Conservation (phyloP, 2,113 vertebrate genomes). For the Calypte anna region DNA sequence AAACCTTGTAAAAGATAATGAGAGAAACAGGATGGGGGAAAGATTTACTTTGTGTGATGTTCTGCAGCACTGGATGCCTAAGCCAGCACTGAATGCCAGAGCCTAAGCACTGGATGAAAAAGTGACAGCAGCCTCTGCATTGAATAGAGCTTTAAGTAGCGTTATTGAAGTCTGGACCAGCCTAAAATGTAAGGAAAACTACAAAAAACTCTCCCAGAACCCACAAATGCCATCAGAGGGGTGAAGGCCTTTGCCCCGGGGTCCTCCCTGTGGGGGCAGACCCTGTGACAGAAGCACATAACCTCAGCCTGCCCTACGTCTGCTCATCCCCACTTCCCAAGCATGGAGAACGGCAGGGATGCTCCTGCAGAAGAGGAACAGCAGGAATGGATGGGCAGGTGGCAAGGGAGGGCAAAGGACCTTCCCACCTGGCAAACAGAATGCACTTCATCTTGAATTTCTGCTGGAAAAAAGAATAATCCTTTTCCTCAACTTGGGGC, state of each 20-base stretch:
- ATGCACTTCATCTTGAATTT: neutral
- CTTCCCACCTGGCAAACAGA: neutral
- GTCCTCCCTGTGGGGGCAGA: neutral
- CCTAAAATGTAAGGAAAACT: neutral
- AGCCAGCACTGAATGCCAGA: neutral
- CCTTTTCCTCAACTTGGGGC: neutral
- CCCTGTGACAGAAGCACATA: neutral
- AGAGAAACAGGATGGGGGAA: neutral
- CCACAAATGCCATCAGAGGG: neutral
- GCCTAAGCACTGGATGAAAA: neutral
- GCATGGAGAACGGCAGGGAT: neutral
- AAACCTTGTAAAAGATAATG: neutral
- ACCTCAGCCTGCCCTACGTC: fast-evolving
- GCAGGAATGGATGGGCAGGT: neutral
- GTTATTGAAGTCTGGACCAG: neutral
- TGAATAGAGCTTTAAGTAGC: neutral
- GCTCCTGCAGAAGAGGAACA: neutral
- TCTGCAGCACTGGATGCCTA: neutral
- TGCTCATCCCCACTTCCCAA: neutral
- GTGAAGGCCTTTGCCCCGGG: neutral
- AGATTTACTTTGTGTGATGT: neutral
- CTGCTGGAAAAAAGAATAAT: neutral
- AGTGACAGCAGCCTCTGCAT: fast-evolving
- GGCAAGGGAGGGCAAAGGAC: neutral
- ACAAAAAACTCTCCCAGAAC: neutral